These are phyloP conservation scores for Listronotus bonariensis DNA, from an alignment of 1,140 invertebrate species.

Conservation along the genomic window DNA sequence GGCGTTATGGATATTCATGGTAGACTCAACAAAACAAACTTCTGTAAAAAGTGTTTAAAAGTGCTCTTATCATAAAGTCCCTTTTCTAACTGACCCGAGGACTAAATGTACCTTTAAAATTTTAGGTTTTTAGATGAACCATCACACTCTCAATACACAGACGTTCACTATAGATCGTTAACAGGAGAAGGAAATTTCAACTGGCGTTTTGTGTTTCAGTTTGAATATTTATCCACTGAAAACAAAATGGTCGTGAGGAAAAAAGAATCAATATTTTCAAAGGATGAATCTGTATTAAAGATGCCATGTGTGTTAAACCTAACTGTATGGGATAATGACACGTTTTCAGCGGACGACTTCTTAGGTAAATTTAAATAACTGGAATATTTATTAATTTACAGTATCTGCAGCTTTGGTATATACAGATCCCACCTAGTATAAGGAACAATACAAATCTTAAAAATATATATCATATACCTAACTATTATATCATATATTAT, in stretches of 20 bases:
- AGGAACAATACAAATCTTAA: too few species aligned
- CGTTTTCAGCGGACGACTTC: conserved; percentile 78
- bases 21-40: too few species aligned
- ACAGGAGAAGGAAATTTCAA: conserved; percentile 87
- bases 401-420: too few species aligned
- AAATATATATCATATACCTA: too few species aligned
- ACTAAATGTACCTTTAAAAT: too few species aligned
- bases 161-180: conserved; percentile 80
- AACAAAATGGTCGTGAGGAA: conserved; percentile 69
- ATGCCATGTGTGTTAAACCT: conserved; percentile 67
- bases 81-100: too few species aligned
- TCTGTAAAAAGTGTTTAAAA: too few species aligned
- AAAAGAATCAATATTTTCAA: conserved; percentile 65
- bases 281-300: conserved; percentile 69
- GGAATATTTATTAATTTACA: too few species aligned
- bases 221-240: conserved; percentile 79
- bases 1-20: too few species aligned
- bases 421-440: too few species aligned
- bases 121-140: conserved; percentile 69
- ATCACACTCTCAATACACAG: conserved; percentile 76
- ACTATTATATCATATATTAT: too few species aligned
- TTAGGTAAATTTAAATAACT: conserved; percentile 73
- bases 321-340: conserved; percentile 79
- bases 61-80: too few species aligned
- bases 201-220: conserved; percentile 86